Conservation (phyloP, 2,888 invertebrate genomes). For the Tinea trinotella region DNA sequence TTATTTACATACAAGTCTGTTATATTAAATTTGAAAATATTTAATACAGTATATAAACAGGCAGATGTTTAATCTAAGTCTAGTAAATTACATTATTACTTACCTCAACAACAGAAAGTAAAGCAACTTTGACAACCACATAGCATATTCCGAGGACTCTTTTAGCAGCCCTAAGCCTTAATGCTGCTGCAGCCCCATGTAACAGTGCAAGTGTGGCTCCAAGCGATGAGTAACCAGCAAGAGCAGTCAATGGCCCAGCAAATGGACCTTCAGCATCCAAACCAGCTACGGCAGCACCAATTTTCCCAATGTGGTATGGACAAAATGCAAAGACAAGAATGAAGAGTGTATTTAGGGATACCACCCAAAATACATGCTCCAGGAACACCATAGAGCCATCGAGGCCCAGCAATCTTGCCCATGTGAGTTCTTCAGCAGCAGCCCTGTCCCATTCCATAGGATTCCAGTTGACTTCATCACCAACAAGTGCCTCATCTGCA, state of each 20-base stretch:
- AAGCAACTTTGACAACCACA: constrained; percentile 90
- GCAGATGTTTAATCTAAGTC: neutral
- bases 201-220: constrained; percentile 86
- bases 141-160: constrained; percentile 93
- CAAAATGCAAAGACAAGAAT: constrained; percentile 97
- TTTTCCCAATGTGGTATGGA: constrained; percentile 95
- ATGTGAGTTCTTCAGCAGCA: constrained; percentile 97
- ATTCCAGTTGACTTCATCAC: constrained; percentile 94
- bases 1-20: no score
- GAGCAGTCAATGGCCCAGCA: constrained; percentile 92
- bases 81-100: constrained; percentile 32
- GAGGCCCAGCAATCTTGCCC: constrained; percentile 95
- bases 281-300: constrained; percentile 78
- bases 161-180: constrained; percentile 85
- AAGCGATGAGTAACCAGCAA: constrained; percentile 94
- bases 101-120: constrained; percentile 96
- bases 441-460: constrained; percentile 99
- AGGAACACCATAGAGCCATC: constrained; percentile 97
- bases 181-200: constrained; percentile 86
- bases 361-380: constrained; percentile 99
- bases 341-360: constrained; percentile 96
- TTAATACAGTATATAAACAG: neutral
- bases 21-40: no score
- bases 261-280: constrained; percentile 81
- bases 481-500: constrained; percentile 70